Evolutionary conservation across 1,140 invertebrate genomes (phyloP), one percentile per base, ranked within the genome.

Genomic region (Yoshiicerus persimilis): DNA sequence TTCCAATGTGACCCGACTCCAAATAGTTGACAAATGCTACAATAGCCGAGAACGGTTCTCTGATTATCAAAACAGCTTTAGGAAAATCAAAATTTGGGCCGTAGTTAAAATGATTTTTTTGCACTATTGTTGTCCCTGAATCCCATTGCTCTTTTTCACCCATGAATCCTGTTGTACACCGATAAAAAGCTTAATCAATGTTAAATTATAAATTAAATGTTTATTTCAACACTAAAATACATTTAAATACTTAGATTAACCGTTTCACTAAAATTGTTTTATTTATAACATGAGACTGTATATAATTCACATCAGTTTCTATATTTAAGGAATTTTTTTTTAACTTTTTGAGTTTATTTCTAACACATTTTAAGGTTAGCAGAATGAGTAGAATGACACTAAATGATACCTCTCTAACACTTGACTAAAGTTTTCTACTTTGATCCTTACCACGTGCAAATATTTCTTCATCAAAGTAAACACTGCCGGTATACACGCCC

Each of bases 31-130:
- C 91, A 87, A 91, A 92, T 20, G 92, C 91, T 0, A 92, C 83
- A 66, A 93, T 91, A 84, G 92, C 92, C 30, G 91, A 88, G 87
- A 92, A 92, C 25, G 92, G 92, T 87, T 93, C 92, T 30, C 92
- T 87, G 1, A 93, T 83, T 9, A 93, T 86, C 10, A 93, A 90
- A 75, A 93, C 91, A 9, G 80, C 92, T 32, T 90, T 89, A 38
- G 87, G 70, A 91, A 92, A 56, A 66, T 34, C 10, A 64, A 86
- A 83, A 88, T 87, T 84, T 88, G 56, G 1, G 39, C 86, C 23
- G 70, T 90, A 87, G 62, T 89, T 70, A 75, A 70, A 89, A 88
- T 93, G 92, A 0, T 91, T 91, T 88, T 93, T 93, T 88, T 92
- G 92, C 0, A 92, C 91, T 16, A 92, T 89, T 2, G 92, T 93